Percentiles rank a stretch among this genome's conserved stretches.
Evolutionary conservation across 2,797 vertebrate genomes (phyloP).

Genomic region (Eidolon dupreanum): DNA sequence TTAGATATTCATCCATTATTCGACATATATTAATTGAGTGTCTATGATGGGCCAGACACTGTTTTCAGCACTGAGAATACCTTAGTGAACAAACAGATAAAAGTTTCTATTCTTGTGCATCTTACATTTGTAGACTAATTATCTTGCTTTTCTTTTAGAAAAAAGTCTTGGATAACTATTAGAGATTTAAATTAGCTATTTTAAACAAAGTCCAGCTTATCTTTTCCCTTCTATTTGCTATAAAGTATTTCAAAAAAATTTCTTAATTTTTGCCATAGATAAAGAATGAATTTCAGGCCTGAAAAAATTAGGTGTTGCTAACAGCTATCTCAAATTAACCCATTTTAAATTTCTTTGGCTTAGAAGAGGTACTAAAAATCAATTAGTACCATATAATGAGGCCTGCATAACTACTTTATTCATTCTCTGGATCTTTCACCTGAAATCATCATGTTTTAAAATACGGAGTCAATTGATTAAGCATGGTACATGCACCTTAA

Average conservation of each 20-base stretch:
- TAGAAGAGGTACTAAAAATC: conserved; percentile 74
- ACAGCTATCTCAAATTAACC: conserved; percentile 73
- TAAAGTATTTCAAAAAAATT: conserved; percentile 69
- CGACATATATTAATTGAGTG: background rate
- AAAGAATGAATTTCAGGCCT: conserved; percentile 67
- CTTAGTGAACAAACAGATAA: conserved; percentile 1
- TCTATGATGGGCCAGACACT: background rate
- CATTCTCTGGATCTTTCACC: conserved; percentile 65
- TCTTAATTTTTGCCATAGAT: conserved; percentile 71
- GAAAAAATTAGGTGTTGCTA: conserved; percentile 77
- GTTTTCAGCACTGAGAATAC: background rate
- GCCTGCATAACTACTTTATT: conserved; percentile 65
- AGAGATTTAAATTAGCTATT: conserved; percentile 57
- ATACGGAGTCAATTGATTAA: conserved; percentile 70
- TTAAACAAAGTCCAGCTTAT: conserved; percentile 65
- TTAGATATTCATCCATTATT: conserved; percentile 1
- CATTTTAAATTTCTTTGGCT: conserved; percentile 75
- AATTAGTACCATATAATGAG: conserved; percentile 74
- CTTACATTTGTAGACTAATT: conserved; percentile 47
- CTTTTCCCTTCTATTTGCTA: conserved; percentile 64
- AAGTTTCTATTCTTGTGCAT: conserved; percentile 14
- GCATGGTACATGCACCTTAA: conserved; percentile 41
- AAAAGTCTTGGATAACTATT: conserved; percentile 51
- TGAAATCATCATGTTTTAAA: conserved; percentile 75
- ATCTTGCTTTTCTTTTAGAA: conserved; percentile 54